Evolutionary conservation across 2,888 invertebrate genomes (phyloP), one percentile per base, ranked within the genome.

Genomic region (Lycocerus yunnanus): DNA sequence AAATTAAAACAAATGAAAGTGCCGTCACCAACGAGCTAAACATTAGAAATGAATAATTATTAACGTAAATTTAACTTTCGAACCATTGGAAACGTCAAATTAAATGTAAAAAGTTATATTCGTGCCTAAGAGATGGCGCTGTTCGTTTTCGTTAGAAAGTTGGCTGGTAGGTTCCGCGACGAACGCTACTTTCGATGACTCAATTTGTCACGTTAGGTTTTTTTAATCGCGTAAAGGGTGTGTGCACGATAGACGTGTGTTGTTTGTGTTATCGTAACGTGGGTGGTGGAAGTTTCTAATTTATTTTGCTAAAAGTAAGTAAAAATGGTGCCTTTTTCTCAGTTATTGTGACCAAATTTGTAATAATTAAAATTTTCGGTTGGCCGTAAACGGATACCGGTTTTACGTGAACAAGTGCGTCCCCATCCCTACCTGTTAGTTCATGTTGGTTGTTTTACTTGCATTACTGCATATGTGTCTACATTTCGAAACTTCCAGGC

Each of bases 281-380:
- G 81, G 84, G 84, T 82, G 83, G 83, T 83, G 82, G 82, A 81
- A 81, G 81, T 81, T 78, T 78, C 76, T 75, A 63, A 63, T 63
- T 63, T 63, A 18, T 60, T 63, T 63, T 63, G 18, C 20, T 18
- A 4, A 63, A 63, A 63, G 61, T 63, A 63, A 63, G 61, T 63
- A 63, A 4, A 63, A 63, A 63, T 20, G n/a, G 60, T 16, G 18
- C 9, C n/a, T 18, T 63, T 18, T 20, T 63, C 4, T 8, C 18
- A 63, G 20, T 43, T n/a, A 43, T n/a, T 43, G 20, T 63, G 61
- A 18, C 13, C 61, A 18, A 63, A 63, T n/a, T n/a, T 15, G 61
- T n/a, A 63, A 18, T 20, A 18, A n/a, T 13, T 2, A 20, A 63
- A 60, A 15, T 16, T 18, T 63, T 18, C 61, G 61, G 16, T 63